phyloP scores from a whole-genome alignment of 2,797 vertebrate genomes.

The Triplophysa yarkandensis region DNA sequence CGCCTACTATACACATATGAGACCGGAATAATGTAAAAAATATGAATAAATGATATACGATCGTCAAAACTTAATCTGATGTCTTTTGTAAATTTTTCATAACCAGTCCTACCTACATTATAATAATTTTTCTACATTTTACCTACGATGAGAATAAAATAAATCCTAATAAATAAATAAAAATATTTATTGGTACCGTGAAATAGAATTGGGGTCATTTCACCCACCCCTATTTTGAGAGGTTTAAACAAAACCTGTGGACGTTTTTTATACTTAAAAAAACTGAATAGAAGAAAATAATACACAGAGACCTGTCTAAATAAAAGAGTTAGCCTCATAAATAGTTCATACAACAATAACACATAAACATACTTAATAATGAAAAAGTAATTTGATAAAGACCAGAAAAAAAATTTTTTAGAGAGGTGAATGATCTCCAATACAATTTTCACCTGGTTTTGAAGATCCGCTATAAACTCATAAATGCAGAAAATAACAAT shows the following conservation, averaged over 20 bases:
- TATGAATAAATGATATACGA: too few relatives aligned
- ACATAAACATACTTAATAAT: neutral
- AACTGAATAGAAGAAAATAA: neutral
- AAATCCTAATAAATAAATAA: too few relatives aligned
- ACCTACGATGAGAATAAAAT: too few relatives aligned
- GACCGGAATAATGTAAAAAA: too few relatives aligned
- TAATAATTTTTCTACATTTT: too few relatives aligned
- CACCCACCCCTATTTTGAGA: too few relatives aligned
- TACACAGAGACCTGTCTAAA: neutral
- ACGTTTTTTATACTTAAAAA: neutral
- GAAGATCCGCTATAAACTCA: conserved; percentile 11
- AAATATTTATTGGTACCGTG: too few relatives aligned
- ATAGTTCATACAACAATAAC: neutral
- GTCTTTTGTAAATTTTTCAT: too few relatives aligned
- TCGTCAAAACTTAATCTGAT: too few relatives aligned
- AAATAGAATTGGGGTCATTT: too few relatives aligned
- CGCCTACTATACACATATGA: too few relatives aligned
- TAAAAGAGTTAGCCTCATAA: neutral
- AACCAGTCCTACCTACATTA: too few relatives aligned
- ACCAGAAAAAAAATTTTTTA: neutral
- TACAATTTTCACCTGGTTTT: conserved; percentile 18
- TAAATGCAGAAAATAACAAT: conserved; percentile 31
- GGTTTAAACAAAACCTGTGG: neutral
- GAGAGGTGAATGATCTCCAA: neutral
- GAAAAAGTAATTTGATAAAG: neutral